phyloP scores from a whole-genome alignment of 2,113 vertebrate species.

The Nibea coibor region DNA sequence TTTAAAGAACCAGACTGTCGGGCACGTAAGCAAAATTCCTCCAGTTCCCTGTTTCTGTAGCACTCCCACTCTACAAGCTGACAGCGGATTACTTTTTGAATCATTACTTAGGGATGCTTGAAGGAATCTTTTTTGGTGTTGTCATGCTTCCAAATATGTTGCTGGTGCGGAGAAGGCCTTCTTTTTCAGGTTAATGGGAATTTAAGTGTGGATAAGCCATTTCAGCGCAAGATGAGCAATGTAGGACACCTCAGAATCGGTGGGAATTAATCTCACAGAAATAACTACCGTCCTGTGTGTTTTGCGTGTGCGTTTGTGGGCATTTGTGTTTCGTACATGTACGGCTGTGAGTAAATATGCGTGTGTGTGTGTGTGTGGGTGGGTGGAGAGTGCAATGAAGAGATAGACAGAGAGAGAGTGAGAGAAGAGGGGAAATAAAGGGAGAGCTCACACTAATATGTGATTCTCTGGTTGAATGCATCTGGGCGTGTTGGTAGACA shows the following conservation, averaged over 20 bases:
- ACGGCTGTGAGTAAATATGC: conserved; percentile 40
- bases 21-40: conserved; percentile 1
- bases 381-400: conserved; percentile 17
- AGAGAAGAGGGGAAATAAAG: conserved; percentile 6
- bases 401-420: neutral
- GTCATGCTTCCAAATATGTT: conserved; percentile 51
- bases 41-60: conserved; percentile 29
- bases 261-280: conserved; percentile 38
- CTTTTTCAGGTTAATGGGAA: conserved; percentile 40
- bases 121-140: conserved; percentile 57
- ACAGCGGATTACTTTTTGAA: conserved; percentile 60
- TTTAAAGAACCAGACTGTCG: conserved; percentile 23
- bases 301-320: conserved; percentile 25
- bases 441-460: conserved; percentile 47
- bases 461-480: conserved; percentile 47
- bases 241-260: conserved; percentile 49
- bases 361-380: conserved; percentile 9
- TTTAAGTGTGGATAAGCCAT: conserved; percentile 62
- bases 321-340: conserved; percentile 36
- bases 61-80: conserved; percentile 32
- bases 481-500: conserved; percentile 38
- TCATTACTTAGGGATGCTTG: conserved; percentile 51
- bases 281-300: conserved; percentile 15
- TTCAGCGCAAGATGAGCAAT: conserved; percentile 44
- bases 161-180: conserved; percentile 1